Evolutionary conservation across 2,113 vertebrate genomes (phyloP), one percentile per base, ranked within the genome.

Genomic region (Eleginops maclovinus): DNA sequence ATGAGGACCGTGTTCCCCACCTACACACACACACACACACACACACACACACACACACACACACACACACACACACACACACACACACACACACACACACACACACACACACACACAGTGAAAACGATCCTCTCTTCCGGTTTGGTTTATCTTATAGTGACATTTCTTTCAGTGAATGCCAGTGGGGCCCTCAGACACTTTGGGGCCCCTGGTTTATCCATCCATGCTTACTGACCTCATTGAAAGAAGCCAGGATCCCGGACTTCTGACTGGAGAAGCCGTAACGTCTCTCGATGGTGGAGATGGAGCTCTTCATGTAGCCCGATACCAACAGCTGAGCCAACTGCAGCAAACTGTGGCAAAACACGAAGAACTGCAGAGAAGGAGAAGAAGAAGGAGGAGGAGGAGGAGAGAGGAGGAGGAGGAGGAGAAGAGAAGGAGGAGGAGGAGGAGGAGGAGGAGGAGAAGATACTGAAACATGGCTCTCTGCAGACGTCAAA

Each of bases 241-340:
- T 99, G 90, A 99, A 98, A 69, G 97, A 87, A 0, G 96, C 95
- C 0, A 99, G 90, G 6, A 99, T 65, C 3, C 98, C 98, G 0
- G 96, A 96, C 0, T 95, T 97, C 90, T 96, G 95, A 86, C 98
- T 99, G 89, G 97, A 95, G 21, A 99, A 90, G 19, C 98, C 98
- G 0, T 97, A 99, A 24, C 97, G 95, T 60, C 88, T 94, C 94
- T 99, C 98, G 0, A 99, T 96, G 19, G 97, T 99, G 26, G 97
- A 96, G 85, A 99, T 96, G 90, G 97, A 97, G 78, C 97, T 97
- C 91, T 97, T 98, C 92, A 99, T 94, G 77, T 97, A 98, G 7
- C 96, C 96, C 0, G 98, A 99, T 16, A 97, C 95, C 93, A 98
- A 79, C 41, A 99, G 95, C 90, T 97, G 97, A 0, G 96, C 74